Evolutionary conservation across 2,113 vertebrate species (phyloP).

Genomic region (Clarias macrocephalus): DNA sequence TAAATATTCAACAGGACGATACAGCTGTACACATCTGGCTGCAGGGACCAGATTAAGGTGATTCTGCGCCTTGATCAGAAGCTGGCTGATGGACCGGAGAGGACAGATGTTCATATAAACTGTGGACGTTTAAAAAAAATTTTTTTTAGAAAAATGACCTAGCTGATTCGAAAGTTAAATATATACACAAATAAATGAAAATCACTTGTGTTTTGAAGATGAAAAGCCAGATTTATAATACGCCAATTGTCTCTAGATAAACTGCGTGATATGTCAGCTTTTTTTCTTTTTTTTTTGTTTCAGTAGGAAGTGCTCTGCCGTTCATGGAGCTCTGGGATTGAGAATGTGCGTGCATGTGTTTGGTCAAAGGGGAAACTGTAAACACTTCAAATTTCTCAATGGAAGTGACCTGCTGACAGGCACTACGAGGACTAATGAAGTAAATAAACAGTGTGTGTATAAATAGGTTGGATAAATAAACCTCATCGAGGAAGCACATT

Average conservation of each 20-base stretch:
- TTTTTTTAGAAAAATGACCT: neutral
- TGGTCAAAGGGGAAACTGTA: constrained; percentile 40
- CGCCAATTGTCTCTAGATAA: neutral
- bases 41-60: neutral
- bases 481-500: constrained; percentile 39
- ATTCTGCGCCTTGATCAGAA: constrained; percentile 19
- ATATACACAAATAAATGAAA: neutral
- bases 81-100: neutral
- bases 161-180: neutral
- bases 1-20: constrained; percentile 25
- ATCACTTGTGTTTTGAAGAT: constrained; percentile 9
- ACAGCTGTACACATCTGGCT: constrained; percentile 16
- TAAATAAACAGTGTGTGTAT: constrained; percentile 57
- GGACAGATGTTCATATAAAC: constrained; percentile 16
- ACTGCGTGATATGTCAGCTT: neutral
- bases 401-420: constrained; percentile 54
- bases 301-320: constrained; percentile 41
- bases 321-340: constrained; percentile 14
- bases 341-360: constrained; percentile 46
- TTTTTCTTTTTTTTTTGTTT: constrained; percentile 24
- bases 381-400: constrained; percentile 56
- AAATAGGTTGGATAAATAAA: constrained; percentile 56
- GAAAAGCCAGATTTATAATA: neutral
- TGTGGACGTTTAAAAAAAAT: too few relatives aligned
- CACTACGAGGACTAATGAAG: constrained; percentile 48